Base-by-base conservation (phyloP, 2,888 invertebrate genomes). In the Callyntrura guangdongensis region DNA sequence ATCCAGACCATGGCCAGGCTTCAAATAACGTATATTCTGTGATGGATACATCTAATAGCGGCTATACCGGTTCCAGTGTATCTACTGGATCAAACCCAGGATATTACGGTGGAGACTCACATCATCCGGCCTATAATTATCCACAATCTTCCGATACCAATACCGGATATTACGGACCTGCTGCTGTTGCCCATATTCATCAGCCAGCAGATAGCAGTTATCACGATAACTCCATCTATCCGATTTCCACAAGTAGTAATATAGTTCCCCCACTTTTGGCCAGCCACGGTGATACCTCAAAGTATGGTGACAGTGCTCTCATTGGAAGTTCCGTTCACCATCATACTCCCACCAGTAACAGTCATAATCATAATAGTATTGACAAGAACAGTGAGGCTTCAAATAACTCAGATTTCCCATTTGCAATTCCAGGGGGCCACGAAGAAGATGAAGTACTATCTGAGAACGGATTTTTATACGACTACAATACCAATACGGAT, bases 21-120 rank as follows among this genome's bases (percentile, higher is more conserved):
- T 86, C 86, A 56, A 86, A 86, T 47, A 17, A 14, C 8, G 56
- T 49, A 2, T 86, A 86, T 17, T 61, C 86, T 9, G 47, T 77
- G 0, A 11, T 9, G 27, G 64, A 86, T 17, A 36, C 86, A 36
- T 2, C 20, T 4, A 17, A 20, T 22, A 47, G n/a, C 12, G 59
- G 53, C 0, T 77, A 77, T 36, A 8, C 45, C 9, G 45, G 64
- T 64, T 14, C 79, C 11, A 27, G 22, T 14, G 20, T 2, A 27
- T 14, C 45, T 25, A 6, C 36, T n/a, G 64, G 72, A 11, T 5
- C 36, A 1, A 56, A 53, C 49, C 49, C 22, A 12, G 79, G 79
- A 22, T 79, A 79, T 27, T 79, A 56, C 14, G 56, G 25, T 12
- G 53, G 3, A 11, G 47, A 27, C 20, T 20, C 27, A 81, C 25